Evolutionary conservation across 1,140 invertebrate species (phyloP), one percentile per base, ranked within the genome.

Genomic region (Dreissena rostriformis): DNA sequence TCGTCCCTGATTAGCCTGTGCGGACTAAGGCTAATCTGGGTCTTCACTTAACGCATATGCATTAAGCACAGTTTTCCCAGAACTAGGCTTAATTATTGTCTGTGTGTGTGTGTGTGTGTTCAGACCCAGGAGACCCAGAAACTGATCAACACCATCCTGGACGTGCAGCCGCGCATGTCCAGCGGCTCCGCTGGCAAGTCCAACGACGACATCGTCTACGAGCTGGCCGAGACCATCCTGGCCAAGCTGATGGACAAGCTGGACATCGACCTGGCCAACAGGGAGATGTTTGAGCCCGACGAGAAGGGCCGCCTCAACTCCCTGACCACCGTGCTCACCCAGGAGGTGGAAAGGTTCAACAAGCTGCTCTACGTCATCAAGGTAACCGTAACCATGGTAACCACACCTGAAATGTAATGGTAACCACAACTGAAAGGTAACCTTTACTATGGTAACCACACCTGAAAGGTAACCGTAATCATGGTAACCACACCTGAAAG

Each of bases 331-430:
- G 97, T 98, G 12, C 93, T 98, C 51, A 91, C 96, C 28, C 97
- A 98, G 93, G 97, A 98, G 94, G 95, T 97, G 0, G 97, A 97
- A 86, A 94, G 97, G 81, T 98, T 97, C 89, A 98, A 98, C 91
- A 96, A 95, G 88, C 93, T 98, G 0, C 92, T 98, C 7, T 90
- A 88, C 61, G 94, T 96, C 53, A 94, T 94, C 68, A 92, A 93
- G 90, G 93, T 93, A 88, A 79, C 66, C 6, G 53, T 24, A 15
- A 65, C 39, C 39, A 39, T 5, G 39, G 39, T 39, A 2, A 39
- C 39, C 39, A 39, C 8, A 39, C 39, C 2, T 39, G 8, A 39
- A 5, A 39, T 39, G 39, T 39, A 2, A 2, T 8, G 39, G 39
- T 39, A 39, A 39, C n/a, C n/a, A n/a, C 39, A 39, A 39, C 39